These are phyloP conservation scores for Plotosus lineatus DNA, from an alignment of 2,113 vertebrate genomes.

Conservation along the genomic window DNA sequence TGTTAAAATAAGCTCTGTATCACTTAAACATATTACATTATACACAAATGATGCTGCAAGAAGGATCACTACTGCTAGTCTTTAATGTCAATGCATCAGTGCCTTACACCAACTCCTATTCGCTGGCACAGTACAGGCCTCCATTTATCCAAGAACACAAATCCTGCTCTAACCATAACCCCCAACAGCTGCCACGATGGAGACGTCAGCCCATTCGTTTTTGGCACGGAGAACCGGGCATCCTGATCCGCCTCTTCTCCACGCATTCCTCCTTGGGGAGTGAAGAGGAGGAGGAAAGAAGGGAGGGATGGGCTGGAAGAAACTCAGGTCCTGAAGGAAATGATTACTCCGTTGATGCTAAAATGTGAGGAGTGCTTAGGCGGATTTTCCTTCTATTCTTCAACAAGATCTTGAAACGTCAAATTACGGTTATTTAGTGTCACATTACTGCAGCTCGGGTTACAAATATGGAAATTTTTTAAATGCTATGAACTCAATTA, in stretches of 20 bases:
- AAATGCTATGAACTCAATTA: slow-evolving; percentile 1
- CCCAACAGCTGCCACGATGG: slow-evolving; percentile 31
- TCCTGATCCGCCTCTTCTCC: slow-evolving; percentile 38
- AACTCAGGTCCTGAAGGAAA: slow-evolving; percentile 26
- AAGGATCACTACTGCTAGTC: too few relatives aligned
- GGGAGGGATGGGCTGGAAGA: slow-evolving; percentile 1
- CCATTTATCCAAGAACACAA: slow-evolving; percentile 37
- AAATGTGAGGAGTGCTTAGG: slow-evolving; percentile 15
- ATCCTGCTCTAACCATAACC: slow-evolving; percentile 31
- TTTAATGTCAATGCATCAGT: not conserved
- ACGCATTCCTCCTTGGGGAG: slow-evolving; percentile 34
- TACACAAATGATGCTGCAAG: too few relatives aligned
- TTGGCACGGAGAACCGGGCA: slow-evolving; percentile 16
- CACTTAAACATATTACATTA: too few relatives aligned
- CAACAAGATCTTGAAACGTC: not conserved
- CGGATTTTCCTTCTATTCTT: slow-evolving; percentile 20
- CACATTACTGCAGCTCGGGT: not conserved
- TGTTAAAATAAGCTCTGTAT: too few relatives aligned
- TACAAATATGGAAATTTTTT: not conserved
- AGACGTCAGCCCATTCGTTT: slow-evolving; percentile 41
- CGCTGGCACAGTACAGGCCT: slow-evolving; percentile 17
- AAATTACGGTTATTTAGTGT: not conserved
- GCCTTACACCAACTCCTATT: not conserved
- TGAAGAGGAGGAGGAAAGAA: slow-evolving; percentile 22
- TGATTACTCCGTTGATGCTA: slow-evolving; percentile 1